These are phyloP conservation scores for Toxotes lorentzi DNA, from an alignment of 2,797 vertebrate genomes.

Conservation along the genomic window DNA sequence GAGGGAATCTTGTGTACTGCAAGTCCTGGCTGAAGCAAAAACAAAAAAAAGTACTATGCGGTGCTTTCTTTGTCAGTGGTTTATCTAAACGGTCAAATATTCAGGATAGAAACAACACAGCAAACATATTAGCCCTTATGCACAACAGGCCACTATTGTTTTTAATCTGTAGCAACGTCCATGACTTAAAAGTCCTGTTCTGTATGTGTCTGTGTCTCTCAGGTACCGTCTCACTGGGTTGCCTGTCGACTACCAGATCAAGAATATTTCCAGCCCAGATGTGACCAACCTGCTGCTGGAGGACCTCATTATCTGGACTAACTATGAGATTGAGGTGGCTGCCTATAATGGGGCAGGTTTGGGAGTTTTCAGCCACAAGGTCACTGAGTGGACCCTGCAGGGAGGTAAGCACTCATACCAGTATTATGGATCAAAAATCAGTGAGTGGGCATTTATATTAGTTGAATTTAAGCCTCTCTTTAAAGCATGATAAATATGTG, in stretches of 20 bases:
- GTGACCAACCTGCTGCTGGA: conserved; percentile 95
- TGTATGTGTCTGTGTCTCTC: conserved; percentile 16
- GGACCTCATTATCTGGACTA: conserved; percentile 99
- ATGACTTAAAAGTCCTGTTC: not conserved
- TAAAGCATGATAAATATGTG: conserved; percentile 1
- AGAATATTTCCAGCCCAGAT: conserved; percentile 94
- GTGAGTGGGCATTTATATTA: not conserved
- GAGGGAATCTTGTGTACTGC: conserved; percentile 59
- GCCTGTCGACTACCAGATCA: conserved; percentile 95
- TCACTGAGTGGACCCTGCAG: conserved; percentile 97
- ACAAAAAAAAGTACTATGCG: not conserved
- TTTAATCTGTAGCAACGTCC: not conserved
- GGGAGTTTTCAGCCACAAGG: conserved; percentile 94
- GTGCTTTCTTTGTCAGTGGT: not conserved
- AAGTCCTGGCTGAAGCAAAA: not conserved
- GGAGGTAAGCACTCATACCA: conserved; percentile 87
- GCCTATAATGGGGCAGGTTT: conserved; percentile 96
- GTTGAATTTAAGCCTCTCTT: not conserved
- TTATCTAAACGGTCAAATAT: not conserved
- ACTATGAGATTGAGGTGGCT: conserved; percentile 98
- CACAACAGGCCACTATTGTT: not conserved
- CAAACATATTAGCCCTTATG: not conserved
- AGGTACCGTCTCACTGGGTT: conserved; percentile 96
- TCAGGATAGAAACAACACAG: not conserved
- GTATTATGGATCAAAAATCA: not conserved